A percentile compares a stretch with the other conserved stretches of the same genome.
phyloP scores from a whole-genome alignment of 2,113 vertebrate species.

The Atractosteus spatula region DNA sequence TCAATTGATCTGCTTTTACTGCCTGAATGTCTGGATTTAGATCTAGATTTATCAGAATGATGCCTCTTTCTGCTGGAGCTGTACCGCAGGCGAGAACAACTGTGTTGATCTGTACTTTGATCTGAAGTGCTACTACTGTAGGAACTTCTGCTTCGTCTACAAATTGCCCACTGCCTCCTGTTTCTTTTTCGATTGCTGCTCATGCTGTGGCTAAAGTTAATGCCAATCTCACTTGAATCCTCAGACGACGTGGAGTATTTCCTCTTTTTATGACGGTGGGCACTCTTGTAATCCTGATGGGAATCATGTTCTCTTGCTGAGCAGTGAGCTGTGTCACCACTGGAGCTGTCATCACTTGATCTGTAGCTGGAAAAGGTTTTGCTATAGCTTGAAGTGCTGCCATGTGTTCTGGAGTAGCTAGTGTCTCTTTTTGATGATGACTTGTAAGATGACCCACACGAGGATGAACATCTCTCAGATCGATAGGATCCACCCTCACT shows the following conservation, averaged over 20 bases:
- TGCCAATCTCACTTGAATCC: constrained; percentile 16
- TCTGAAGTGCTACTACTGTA: constrained; percentile 61
- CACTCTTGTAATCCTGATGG: constrained; percentile 49
- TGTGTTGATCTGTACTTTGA: constrained; percentile 35
- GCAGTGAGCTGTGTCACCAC: constrained; percentile 34
- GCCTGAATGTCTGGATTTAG: constrained; percentile 32
- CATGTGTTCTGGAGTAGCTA: constrained; percentile 43
- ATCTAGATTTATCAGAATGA: constrained; percentile 30
- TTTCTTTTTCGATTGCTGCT: constrained; percentile 12
- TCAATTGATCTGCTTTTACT: constrained; percentile 23
- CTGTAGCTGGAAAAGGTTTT: constrained; percentile 29
- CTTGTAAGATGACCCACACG: constrained; percentile 37
- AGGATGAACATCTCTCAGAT: constrained; percentile 42
- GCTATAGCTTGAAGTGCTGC: constrained; percentile 36
- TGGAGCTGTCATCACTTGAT: constrained; percentile 28
- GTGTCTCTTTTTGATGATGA: constrained; percentile 43
- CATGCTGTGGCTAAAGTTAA: constrained; percentile 13
- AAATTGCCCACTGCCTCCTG: constrained; percentile 37
- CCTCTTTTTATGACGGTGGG: constrained; percentile 53
- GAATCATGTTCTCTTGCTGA: constrained; percentile 48
- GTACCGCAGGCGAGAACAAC: constrained; percentile 19
- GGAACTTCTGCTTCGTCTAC: constrained; percentile 47
- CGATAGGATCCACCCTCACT: constrained; percentile 32
- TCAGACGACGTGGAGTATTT: constrained; percentile 48
- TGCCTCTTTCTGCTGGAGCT: constrained; percentile 32